Evolutionary conservation across 2,113 vertebrate genomes (phyloP), one percentile per base, ranked within the genome.

Genomic region (Nycticebus coucang): DNA sequence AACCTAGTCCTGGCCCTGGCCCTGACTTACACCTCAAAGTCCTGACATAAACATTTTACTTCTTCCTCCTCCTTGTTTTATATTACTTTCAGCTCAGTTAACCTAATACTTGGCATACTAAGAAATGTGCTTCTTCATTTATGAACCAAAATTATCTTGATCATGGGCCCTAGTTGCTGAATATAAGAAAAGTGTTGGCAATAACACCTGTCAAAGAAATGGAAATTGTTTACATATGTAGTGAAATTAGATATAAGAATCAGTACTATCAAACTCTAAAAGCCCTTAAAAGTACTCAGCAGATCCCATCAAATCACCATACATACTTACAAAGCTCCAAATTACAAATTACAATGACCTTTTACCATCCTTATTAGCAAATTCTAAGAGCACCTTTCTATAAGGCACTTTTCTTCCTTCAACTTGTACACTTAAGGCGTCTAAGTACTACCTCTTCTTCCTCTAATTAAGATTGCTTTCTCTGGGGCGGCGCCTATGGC

Each of bases 251-350:
- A 87, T n/a, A 64, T 79, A 87, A 97, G 91, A 93, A 92, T 66
- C 59, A 90, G 62, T 89, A 71, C 71, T 59, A 80, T 95, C 93
- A 92, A 95, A 95, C 57, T 68, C 57, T 84, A 64, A 96, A 95
- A 95, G 35, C 89, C 92, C 91, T 95, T 95, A 82, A 96, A 96
- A 95, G 66, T 86, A 96, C 53, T 95, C 93, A 17, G 22, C 30
- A 89, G 85, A 95, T 90, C 72, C 84, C 64, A 95, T 95, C 66
- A 95, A 92, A 97, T 74, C 66, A 92, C 71, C 92, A 37, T 90
- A 90, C 92, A 89, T 92, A 85, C 41, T 4, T 41, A 41, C 41
- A 41, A 41, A 41, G 41, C 41, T 41, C 41, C 41, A 41, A 41
- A 41, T 41, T 41, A 41, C 41, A 41, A 41, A 41, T 41, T 41